Percentiles rank a stretch among this genome's conserved stretches.
These are phyloP conservation scores for Helostoma temminkii DNA, from an alignment of 2,797 vertebrate species.

Conservation along the genomic window DNA sequence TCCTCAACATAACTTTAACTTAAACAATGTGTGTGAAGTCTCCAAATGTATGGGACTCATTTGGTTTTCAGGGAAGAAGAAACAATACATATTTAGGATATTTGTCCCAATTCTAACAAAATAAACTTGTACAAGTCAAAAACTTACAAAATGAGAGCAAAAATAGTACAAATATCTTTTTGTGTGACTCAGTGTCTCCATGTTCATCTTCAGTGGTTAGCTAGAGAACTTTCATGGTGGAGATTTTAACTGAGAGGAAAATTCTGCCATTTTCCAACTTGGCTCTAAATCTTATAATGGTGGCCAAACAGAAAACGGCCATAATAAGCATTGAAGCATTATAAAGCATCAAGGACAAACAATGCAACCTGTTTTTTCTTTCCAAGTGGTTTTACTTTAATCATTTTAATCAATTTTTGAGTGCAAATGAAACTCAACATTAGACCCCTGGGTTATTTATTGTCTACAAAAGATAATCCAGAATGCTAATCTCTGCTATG, in stretches of 20 bases:
- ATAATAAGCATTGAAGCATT: no score
- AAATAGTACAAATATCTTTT: background rate
- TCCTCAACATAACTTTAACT: background rate
- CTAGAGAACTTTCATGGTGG: no score
- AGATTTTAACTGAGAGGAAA: background rate
- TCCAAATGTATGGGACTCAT: background rate
- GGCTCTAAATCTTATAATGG: background rate
- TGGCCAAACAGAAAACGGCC: background rate
- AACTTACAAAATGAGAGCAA: background rate
- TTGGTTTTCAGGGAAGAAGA: no score
- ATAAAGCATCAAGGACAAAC: no score
- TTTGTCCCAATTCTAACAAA: background rate
- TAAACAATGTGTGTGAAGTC: background rate
- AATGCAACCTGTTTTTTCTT: no score
- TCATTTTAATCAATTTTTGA: background rate
- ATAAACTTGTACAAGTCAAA: background rate
- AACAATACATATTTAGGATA: rapidly evolving
- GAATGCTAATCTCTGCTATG: background rate
- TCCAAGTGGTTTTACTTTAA: no score
- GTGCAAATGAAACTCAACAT: background rate
- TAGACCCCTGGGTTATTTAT: background rate
- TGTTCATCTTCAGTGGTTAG: background rate
- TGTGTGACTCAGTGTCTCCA: no score
- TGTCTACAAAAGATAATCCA: background rate
- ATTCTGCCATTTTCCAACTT: background rate